These are phyloP conservation scores for Caenorhabditis zanzibari DNA, from an alignment of 2,888 invertebrate genomes.

Conservation along the genomic window DNA sequence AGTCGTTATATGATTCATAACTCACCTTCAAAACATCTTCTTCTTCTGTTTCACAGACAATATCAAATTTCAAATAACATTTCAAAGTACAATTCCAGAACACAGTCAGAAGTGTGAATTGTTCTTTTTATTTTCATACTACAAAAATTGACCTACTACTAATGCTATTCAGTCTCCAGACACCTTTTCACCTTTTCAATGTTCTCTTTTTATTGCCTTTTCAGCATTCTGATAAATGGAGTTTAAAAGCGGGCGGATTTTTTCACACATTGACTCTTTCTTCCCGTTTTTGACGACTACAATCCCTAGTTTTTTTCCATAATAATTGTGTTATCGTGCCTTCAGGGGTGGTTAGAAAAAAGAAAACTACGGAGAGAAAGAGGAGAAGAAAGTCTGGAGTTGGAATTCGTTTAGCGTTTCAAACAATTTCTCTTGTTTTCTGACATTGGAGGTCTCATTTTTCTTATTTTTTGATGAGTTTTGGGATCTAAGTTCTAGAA, in stretches of 20 bases:
- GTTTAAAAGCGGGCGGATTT: slow-evolving; percentile 19
- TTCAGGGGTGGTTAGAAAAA: neutral
- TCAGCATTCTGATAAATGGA: slow-evolving; percentile 23
- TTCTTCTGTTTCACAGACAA: no score
- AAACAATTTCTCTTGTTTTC: slow-evolving; percentile 21
- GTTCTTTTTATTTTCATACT: neutral
- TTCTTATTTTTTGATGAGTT: neutral
- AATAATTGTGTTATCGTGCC: slow-evolving; percentile 46
- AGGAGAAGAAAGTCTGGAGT: slow-evolving; percentile 23
- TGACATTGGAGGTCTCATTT: neutral
- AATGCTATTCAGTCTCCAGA: neutral
- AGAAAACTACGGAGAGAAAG: neutral
- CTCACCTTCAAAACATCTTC: no score
- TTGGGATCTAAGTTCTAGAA: neutral
- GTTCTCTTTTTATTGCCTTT: neutral
- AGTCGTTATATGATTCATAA: no score
- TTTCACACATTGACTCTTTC: slow-evolving; percentile 6
- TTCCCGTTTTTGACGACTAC: slow-evolving; percentile 2
- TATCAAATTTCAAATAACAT: slow-evolving; percentile 1
- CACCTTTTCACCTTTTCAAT: slow-evolving; percentile 6
- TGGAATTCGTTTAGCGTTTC: slow-evolving; percentile 44
- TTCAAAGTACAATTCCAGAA: slow-evolving; percentile 14
- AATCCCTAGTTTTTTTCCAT: slow-evolving; percentile 29
- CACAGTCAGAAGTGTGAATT: slow-evolving; percentile 4
- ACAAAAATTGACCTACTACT: neutral